These are phyloP conservation scores for Serinus canaria DNA, from an alignment of 2,113 vertebrate species.

Conservation along the genomic window DNA sequence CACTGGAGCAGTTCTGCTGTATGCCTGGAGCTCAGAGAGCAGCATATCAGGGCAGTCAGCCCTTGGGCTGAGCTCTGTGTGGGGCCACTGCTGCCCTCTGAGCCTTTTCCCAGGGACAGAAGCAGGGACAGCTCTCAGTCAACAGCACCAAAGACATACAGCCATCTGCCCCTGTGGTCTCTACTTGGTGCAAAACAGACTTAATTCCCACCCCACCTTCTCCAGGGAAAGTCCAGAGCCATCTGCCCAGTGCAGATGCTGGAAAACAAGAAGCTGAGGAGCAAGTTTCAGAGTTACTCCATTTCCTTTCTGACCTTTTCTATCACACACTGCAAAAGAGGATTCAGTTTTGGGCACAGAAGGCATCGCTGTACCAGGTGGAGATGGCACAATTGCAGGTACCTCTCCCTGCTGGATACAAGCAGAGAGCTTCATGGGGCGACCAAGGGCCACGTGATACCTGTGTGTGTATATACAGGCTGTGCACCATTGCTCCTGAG, in stretches of 20 bases:
- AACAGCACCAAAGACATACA: not conserved
- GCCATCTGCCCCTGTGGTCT: not conserved
- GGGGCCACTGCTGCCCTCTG: not conserved
- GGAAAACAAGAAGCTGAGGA: not conserved
- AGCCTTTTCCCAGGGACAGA: not conserved
- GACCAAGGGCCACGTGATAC: not conserved
- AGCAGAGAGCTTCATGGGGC: rapidly evolving
- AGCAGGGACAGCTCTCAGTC: not conserved
- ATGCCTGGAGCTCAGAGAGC: not conserved
- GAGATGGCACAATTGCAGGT: not conserved
- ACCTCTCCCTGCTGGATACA: not conserved
- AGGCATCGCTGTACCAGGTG: rapidly evolving
- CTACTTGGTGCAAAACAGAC: not conserved
- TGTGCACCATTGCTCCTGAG: not conserved
- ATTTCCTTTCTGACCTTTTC: not conserved
- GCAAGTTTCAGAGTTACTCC: not conserved
- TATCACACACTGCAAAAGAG: not conserved
- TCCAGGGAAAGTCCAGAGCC: not conserved
- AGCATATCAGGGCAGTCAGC: not conserved
- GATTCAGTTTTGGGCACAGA: not conserved
- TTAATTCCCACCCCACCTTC: not conserved
- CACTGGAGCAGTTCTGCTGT: not conserved
- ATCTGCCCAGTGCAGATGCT: not conserved
- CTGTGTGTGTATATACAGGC: not conserved
- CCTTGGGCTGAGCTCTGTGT: not conserved